Evolutionary conservation across 2,888 invertebrate genomes (phyloP), one percentile per base, ranked within the genome.

Genomic region (Parnassius mnemosyne): DNA sequence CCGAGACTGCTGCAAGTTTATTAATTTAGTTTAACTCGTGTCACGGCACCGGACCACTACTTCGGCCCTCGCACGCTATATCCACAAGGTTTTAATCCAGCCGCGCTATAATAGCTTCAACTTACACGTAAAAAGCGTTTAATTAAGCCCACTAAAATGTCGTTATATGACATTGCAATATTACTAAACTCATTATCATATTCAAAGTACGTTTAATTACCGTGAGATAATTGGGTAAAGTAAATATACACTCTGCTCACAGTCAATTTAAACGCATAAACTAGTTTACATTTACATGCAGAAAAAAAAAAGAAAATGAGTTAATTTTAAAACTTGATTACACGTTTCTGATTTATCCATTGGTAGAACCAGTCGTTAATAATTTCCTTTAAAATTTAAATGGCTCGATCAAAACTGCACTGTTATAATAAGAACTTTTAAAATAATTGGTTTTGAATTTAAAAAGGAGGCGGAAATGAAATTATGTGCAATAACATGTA

Each of bases 21-120:
- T 91, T 90, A 90, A 91, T 90, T 90, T 89, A 87, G 86, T 84
- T 87, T 87, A 88, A 90, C 87, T 87, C 81, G 85, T 89, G 89
- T 87, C 88, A 87, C 84, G 84, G 80, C 80, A 70, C 72, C 75
- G 75, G 74, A 69, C 70, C 71, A 70, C 68, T 71, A 68, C 71
- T 68, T 68, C 71, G 69, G 68, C 74, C 68, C 72, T 65, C 64
- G 72, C 77, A 75, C 78, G 76, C 75, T 76, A 77, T 76, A 75
- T 75, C 75, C 75, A 75, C 80, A 81, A 20, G 20, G 75, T 80
- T 85, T 81, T 82, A 79, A 84, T 85, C 83, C 78, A 74, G 71
- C 71, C 72, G 66, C 71, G 71, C 72, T 73, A 72, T 70, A 71
- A 71, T 72, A 65, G 66, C 71, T 71, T 68, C 69, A 67, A 64